A percentile compares a stretch with the other conserved stretches of the same genome.
phyloP scores from a whole-genome alignment of 2,888 invertebrate species.

The Chaitophorus viminalis region DNA sequence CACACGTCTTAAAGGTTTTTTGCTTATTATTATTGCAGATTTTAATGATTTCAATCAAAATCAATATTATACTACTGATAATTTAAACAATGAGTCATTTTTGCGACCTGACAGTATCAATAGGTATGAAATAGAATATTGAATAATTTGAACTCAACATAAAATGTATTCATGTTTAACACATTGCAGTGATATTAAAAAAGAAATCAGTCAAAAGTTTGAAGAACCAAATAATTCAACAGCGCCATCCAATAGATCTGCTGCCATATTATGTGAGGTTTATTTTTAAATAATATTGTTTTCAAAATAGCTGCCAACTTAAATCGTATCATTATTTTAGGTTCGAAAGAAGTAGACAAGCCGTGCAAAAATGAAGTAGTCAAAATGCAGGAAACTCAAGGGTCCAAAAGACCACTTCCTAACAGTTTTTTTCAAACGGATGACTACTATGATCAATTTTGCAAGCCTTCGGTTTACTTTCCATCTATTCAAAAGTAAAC shows the following conservation, averaged over 20 bases:
- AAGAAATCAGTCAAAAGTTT: constrained; percentile 16
- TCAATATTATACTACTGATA: constrained; percentile 20
- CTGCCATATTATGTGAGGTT: constrained; percentile 9
- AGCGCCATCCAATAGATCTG: not conserved
- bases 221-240: not conserved
- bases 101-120: constrained; percentile 18
- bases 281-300: not conserved
- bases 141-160: not conserved
- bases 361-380: not conserved
- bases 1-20: no score
- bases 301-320: not conserved
- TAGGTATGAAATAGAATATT: not conserved
- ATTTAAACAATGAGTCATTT: constrained; percentile 18
- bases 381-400: constrained; percentile 11
- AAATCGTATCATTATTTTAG: not conserved
- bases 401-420: constrained; percentile 34
- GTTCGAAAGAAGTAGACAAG: not conserved
- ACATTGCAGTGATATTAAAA: constrained; percentile 22
- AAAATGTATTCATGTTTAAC: not conserved
- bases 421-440: constrained; percentile 33
- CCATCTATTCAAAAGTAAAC: constrained; percentile 43
- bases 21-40: constrained; percentile 17
- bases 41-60: constrained; percentile 57
- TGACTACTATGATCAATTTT: constrained; percentile 66
- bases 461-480: not conserved